A percentile compares a stretch with the other conserved stretches of the same genome.
Evolutionary conservation across 2,797 vertebrate species (phyloP).

Genomic region (Tokudaia muenninki): DNA sequence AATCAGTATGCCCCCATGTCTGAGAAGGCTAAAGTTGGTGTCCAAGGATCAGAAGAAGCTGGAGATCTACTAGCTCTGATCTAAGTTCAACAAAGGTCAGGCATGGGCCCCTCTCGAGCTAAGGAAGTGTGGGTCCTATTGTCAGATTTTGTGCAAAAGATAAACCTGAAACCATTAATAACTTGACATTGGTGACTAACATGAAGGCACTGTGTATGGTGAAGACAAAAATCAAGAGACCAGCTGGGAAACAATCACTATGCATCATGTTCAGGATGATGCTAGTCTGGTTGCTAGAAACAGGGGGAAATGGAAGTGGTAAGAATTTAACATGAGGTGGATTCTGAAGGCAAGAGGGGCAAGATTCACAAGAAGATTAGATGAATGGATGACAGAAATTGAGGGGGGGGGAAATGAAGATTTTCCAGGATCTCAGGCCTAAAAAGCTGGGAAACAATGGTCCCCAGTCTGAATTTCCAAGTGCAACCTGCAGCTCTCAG

Average conservation of each 20-base stretch:
- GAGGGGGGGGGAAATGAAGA: not conserved
- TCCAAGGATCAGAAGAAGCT: slow-evolving; percentile 84
- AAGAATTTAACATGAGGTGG: slow-evolving; percentile 42
- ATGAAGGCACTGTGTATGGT: not conserved
- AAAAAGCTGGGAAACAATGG: not conserved
- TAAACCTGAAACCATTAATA: not conserved
- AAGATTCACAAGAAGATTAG: not conserved
- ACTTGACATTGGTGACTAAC: not conserved
- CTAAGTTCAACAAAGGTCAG: slow-evolving; percentile 74
- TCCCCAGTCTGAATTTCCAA: not conserved
- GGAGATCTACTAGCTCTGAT: not conserved
- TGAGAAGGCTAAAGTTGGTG: slow-evolving; percentile 80
- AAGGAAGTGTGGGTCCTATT: slow-evolving; percentile 69
- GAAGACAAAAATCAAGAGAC: slow-evolving; percentile 47
- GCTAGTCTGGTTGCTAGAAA: not conserved
- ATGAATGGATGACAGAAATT: not conserved
- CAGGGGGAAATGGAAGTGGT: not conserved
- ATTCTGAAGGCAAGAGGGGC: not conserved
- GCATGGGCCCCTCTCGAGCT: slow-evolving; percentile 63
- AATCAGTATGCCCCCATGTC: slow-evolving; percentile 86
- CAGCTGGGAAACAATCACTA: not conserved
- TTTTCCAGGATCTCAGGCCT: not conserved
- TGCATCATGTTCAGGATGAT: slow-evolving; percentile 1
- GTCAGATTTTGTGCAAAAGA: not conserved
- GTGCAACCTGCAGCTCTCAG: not conserved